A percentile compares a stretch with the other conserved stretches of the same genome.
Conservation (phyloP, 2,113 vertebrate genomes). For the Probosciger aterrimus region DNA sequence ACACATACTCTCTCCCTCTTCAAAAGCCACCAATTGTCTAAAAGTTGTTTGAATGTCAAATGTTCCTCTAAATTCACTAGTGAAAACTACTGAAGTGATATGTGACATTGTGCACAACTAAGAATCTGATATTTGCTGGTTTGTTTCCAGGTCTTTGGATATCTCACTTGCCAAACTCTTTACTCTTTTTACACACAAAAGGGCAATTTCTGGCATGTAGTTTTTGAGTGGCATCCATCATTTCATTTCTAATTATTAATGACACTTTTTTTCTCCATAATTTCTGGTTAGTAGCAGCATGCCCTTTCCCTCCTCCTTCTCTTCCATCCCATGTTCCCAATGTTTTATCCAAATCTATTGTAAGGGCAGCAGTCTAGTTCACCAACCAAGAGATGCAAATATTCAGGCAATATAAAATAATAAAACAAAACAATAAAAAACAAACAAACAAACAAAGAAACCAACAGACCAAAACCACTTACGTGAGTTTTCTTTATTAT, state of each 20-base stretch:
- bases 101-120: background rate
- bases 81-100: background rate
- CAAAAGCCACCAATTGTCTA: background rate
- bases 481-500: background rate
- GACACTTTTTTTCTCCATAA: background rate
- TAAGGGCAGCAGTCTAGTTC: background rate
- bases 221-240: background rate
- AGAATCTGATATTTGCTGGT: background rate
- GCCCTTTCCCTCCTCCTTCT: rapidly evolving
- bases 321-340: rapidly evolving
- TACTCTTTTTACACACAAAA: background rate
- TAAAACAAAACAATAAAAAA: background rate
- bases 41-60: background rate
- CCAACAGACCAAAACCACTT: background rate
- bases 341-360: background rate
- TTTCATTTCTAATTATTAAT: background rate
- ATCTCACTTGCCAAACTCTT: background rate
- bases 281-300: background rate
- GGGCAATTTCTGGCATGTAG: background rate
- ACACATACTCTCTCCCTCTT: background rate
- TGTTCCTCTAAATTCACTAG: background rate
- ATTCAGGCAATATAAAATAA: background rate
- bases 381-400: background rate
- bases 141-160: background rate
- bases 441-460: background rate